Base-by-base conservation (phyloP, 2,797 vertebrate species). In the Ficedula albicollis region DNA sequence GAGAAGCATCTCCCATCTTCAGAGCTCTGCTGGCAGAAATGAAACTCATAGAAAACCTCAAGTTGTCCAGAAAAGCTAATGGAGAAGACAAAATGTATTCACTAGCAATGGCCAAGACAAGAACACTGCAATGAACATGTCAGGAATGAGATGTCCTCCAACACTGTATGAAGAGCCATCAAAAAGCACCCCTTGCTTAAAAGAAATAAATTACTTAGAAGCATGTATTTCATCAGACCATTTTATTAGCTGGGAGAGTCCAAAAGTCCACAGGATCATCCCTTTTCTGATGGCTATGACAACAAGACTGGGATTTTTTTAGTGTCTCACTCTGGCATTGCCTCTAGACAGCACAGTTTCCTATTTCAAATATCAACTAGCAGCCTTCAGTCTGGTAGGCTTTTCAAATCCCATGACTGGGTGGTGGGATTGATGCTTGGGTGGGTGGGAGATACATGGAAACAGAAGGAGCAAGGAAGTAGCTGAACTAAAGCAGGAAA, bases 401-500 rank as follows among this genome's bases (percentile, higher is more conserved):
- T 90, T 68, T 52, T 46, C 66, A 88, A 94, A 80, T 51, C 49
- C 56, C 30, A 1, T 30, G 60, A 80, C 46, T 27, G 55, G 25
- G 11, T 25, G 49, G 58, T 51, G 32, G 56, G 64, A 87, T 41
- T 83, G 70, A 81, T 64, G 58, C 54, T 44, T 68, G 44, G 21
- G 64, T 84, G 68, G 64, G 79, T 79, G 51, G 32, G 36, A 88
- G 38, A 68, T 29, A 49, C 4, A 77, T 1, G 6, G 76, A 92
- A 68, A 74, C 83, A 90, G 68, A 91, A 88, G 56, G 29, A 92
- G 41, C 48, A 77, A 30, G 7, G 52, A 89, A 84, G 26, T 25
- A 67, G 60, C 32, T 60, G 44, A 69, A 91, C 64, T 88, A 83
- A 87, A 77, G 86, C 11, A 90, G 32, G 52, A 92, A 68, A 78